These are phyloP conservation scores for Dysdera silvatica DNA, from an alignment of 1,140 invertebrate species.

Conservation along the genomic window DNA sequence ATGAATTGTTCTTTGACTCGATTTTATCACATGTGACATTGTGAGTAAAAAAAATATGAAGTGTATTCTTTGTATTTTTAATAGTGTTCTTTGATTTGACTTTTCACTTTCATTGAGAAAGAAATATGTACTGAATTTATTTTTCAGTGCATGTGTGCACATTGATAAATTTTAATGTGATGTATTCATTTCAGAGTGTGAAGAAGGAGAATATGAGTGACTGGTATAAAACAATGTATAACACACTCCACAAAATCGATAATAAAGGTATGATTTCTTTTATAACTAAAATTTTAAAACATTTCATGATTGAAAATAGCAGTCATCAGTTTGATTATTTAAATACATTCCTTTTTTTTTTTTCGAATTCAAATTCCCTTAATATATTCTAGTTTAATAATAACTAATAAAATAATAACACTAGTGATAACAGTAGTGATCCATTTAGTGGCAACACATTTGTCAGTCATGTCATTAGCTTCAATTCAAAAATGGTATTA, in stretches of 20 bases:
- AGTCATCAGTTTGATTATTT: too few species aligned
- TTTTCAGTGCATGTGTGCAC: background rate
- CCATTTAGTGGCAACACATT: too few species aligned
- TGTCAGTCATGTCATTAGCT: too few species aligned
- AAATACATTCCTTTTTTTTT: too few species aligned
- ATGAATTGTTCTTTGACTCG: too few species aligned
- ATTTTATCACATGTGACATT: background rate
- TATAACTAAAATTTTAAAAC: background rate
- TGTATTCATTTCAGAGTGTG: constrained; percentile 18
- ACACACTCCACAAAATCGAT: constrained; percentile 67
- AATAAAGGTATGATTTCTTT: background rate
- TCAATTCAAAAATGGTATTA: too few species aligned
- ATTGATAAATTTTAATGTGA: background rate
- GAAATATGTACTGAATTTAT: background rate
- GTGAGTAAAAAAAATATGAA: background rate
- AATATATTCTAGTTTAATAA: too few species aligned
- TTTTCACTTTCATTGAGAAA: background rate
- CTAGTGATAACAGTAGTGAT: too few species aligned
- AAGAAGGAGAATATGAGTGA: constrained; percentile 69
- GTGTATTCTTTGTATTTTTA: background rate
- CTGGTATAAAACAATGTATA: constrained; percentile 96
- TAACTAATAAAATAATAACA: too few species aligned
- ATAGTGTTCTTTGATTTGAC: background rate
- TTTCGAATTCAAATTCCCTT: too few species aligned
- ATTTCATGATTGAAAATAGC: background rate